Evolutionary conservation across 2,888 invertebrate species (phyloP).

Genomic region (Sceliomorpha sp.): DNA sequence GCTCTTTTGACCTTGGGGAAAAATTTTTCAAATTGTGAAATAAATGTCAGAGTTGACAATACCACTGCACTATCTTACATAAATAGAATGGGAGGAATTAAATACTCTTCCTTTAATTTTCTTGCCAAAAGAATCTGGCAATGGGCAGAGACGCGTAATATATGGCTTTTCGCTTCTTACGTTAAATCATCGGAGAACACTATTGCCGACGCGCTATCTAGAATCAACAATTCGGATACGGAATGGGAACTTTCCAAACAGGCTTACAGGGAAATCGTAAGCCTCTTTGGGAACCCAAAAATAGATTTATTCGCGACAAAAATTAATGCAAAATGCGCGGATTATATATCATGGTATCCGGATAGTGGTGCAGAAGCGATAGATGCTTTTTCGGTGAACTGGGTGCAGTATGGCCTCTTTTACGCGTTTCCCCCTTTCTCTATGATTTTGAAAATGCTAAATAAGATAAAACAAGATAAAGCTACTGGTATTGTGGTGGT

Average conservation of each 20-base stretch:
- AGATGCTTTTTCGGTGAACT: constrained; percentile 26
- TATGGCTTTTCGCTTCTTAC: constrained; percentile 38
- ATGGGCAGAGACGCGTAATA: constrained; percentile 30
- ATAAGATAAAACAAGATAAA: constrained; percentile 57
- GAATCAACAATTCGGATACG: constrained; percentile 31
- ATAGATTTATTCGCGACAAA: constrained; percentile 40
- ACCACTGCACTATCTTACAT: constrained; percentile 34
- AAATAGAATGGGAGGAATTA: constrained; percentile 33
- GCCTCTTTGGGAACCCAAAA: constrained; percentile 17
- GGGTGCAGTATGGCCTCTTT: not conserved
- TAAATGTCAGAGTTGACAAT: constrained; percentile 39
- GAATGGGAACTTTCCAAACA: constrained; percentile 40
- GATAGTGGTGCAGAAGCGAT: no score
- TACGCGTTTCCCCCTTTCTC: constrained; percentile 48
- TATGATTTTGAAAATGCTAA: constrained; percentile 31
- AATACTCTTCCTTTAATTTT: constrained; percentile 43
- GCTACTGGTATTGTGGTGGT: constrained; percentile 65
- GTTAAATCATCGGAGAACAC: constrained; percentile 30
- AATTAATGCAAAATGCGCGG: constrained; percentile 27
- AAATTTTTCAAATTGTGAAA: constrained; percentile 40
- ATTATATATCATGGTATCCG: no score
- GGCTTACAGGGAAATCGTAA: constrained; percentile 20
- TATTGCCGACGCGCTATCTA: constrained; percentile 28
- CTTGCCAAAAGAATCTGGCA: constrained; percentile 31
- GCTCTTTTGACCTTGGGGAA: constrained; percentile 16